These are phyloP conservation scores for Drosophila orena DNA, from an alignment of 1,140 invertebrate genomes.

Conservation along the genomic window DNA sequence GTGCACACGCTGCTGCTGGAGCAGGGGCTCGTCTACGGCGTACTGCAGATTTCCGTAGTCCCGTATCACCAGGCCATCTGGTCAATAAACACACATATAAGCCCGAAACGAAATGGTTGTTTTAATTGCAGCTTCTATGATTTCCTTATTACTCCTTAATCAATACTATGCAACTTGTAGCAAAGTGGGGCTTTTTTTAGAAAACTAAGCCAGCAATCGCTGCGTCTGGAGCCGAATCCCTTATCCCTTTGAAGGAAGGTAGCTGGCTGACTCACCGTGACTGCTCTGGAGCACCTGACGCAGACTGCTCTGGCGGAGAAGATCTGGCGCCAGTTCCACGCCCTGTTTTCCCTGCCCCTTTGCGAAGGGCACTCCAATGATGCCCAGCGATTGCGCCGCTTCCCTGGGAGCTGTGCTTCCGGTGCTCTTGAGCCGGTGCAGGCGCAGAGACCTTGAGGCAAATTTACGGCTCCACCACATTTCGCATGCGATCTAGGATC, in stretches of 20 bases:
- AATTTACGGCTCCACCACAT: slow-evolving; percentile 64
- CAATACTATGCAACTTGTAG: too few relatives aligned
- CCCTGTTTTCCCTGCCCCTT: slow-evolving; percentile 89
- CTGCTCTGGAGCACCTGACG: slow-evolving; percentile 59
- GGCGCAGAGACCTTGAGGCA: slow-evolving; percentile 29
- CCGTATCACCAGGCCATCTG: slow-evolving; percentile 87
- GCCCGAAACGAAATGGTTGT: background rate
- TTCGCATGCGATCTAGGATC: slow-evolving; percentile 1
- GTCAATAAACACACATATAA: slow-evolving; percentile 14
- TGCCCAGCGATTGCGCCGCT: slow-evolving; percentile 85
- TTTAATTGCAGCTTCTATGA: background rate
- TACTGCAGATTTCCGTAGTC: slow-evolving; percentile 91
- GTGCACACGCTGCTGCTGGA: slow-evolving; percentile 72
- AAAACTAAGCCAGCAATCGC: too few relatives aligned
- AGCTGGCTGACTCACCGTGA: slow-evolving; percentile 54
- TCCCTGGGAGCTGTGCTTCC: background rate
- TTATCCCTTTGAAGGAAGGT: too few relatives aligned
- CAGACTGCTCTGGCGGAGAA: slow-evolving; percentile 85
- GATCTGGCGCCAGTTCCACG: slow-evolving; percentile 87
- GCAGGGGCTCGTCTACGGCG: slow-evolving; percentile 60
- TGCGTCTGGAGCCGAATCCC: too few relatives aligned
- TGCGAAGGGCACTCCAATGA: slow-evolving; percentile 91
- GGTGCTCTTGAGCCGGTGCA: slow-evolving; percentile 23
- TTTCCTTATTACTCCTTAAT: too few relatives aligned
- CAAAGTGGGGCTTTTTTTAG: too few relatives aligned